Conservation (phyloP, 2,888 invertebrate genomes). For the Caradrina kadenii region DNA sequence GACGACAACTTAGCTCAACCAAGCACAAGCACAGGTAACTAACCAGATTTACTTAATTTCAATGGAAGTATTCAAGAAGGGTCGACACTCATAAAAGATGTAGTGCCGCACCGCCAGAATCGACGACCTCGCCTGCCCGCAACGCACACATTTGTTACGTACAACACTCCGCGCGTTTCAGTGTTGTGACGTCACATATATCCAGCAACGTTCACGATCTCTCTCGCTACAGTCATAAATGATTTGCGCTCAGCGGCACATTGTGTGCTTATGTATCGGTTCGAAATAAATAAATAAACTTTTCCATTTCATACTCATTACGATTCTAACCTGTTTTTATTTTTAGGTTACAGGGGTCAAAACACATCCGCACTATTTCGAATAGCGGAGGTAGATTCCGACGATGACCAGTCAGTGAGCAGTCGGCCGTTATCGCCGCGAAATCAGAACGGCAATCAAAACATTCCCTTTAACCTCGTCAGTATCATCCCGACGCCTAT, state of each 20-base stretch:
- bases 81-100: too few relatives aligned
- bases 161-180: too few relatives aligned
- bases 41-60: background rate
- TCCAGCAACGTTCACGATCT: too few relatives aligned
- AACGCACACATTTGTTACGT: too few relatives aligned
- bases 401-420: conserved; percentile 90
- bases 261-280: too few relatives aligned
- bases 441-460: conserved; percentile 71
- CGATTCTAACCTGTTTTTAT: background rate
- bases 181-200: too few relatives aligned
- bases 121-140: too few relatives aligned
- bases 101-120: too few relatives aligned
- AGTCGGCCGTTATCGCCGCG: conserved; percentile 84
- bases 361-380: conserved; percentile 84
- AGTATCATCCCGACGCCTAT: conserved; percentile 91
- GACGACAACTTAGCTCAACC: conserved; percentile 91
- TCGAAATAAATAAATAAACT: background rate
- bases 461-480: conserved; percentile 84
- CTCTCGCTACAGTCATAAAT: too few relatives aligned
- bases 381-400: conserved; percentile 91
- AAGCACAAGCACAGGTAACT: conserved; percentile 92
- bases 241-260: too few relatives aligned
- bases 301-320: background rate
- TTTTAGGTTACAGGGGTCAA: conserved; percentile 86
- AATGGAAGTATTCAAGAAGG: too few relatives aligned